Evolutionary conservation across 2,888 invertebrate species (phyloP).

Genomic region (Pyralis farinalis): DNA sequence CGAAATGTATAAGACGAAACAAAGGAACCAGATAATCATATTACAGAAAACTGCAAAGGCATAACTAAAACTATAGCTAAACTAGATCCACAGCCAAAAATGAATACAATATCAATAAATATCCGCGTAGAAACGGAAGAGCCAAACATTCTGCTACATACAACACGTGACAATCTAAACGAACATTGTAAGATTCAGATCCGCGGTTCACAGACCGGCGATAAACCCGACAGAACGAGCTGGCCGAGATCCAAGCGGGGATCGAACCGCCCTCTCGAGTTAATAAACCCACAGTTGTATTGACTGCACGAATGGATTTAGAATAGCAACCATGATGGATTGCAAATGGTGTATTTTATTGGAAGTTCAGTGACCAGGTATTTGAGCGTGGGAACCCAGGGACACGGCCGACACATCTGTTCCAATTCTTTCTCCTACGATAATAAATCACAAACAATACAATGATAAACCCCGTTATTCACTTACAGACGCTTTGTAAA

Average conservation of each 20-base stretch:
- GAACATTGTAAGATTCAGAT: neutral
- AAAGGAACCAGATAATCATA: too few relatives aligned
- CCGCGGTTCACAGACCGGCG: constrained; percentile 8
- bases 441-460: too few relatives aligned
- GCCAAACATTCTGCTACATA: neutral
- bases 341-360: neutral
- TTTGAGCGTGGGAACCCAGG: neutral
- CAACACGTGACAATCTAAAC: constrained; percentile 8
- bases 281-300: constrained; percentile 6
- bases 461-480: too few relatives aligned
- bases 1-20: too few relatives aligned
- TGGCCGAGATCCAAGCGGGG: constrained; percentile 35
- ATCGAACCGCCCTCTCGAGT: constrained; percentile 26
- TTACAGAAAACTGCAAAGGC: too few relatives aligned
- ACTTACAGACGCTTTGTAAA: too few relatives aligned
- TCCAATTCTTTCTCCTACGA: too few relatives aligned
- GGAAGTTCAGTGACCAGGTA: neutral
- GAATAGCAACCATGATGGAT: neutral
- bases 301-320: constrained; percentile 6
- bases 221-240: constrained; percentile 2
- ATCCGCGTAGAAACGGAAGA: neutral
- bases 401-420: too few relatives aligned
- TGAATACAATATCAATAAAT: neutral
- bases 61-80: too few relatives aligned
- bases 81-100: neutral